Evolutionary conservation across 1,140 invertebrate species (phyloP), one percentile per base, ranked within the genome.

Genomic region (Trichonephila clavipes): DNA sequence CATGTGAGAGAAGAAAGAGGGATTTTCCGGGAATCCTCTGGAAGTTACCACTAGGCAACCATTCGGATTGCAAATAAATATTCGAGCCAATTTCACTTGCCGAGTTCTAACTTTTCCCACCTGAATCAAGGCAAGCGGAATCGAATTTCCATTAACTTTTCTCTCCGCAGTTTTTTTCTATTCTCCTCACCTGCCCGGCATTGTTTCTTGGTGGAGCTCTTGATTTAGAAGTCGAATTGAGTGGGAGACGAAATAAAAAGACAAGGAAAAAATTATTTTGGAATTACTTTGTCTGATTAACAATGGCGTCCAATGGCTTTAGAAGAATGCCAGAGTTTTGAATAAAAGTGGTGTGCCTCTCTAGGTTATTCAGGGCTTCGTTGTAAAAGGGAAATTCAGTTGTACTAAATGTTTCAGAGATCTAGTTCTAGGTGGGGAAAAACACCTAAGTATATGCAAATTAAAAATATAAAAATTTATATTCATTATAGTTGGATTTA

Each of bases 241-340:
- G 64, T 61, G 28, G 61, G 40, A 88, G n/a, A 51, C 21, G 81
- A 18, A 69, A 88, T 28, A 44, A n/a, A 88, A 69, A 88, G n/a
- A 64, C 16, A 69, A 21, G 34, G 28, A 69, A 66, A 61, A 88
- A 88, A 88, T 88, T 88, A 88, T 88, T 69, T 69, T 88, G 87
- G 87, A 88, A 88, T 88, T 88, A 88, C 87, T 88, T 88, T 88
- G 87, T 69, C 87, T 88, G 87, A 88, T 88, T 88, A 88, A 69
- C 24, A 66, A 88, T 88, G 24, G 87, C 64, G 40, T 8, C 12
- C 34, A 21, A 28, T 69, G 59, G 87, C 64, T 34, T 14, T 14
- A 16, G 40, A 89, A 72, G 10, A 12, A n/a, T 2, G 19, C 6
- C 12, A 3, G 40, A 3, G 51, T 83, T 83, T n/a, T 10, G 40